Percentiles rank a stretch among this genome's conserved stretches.
Evolutionary conservation across 2,113 vertebrate genomes (phyloP).

Genomic region (Blennius ocellaris): DNA sequence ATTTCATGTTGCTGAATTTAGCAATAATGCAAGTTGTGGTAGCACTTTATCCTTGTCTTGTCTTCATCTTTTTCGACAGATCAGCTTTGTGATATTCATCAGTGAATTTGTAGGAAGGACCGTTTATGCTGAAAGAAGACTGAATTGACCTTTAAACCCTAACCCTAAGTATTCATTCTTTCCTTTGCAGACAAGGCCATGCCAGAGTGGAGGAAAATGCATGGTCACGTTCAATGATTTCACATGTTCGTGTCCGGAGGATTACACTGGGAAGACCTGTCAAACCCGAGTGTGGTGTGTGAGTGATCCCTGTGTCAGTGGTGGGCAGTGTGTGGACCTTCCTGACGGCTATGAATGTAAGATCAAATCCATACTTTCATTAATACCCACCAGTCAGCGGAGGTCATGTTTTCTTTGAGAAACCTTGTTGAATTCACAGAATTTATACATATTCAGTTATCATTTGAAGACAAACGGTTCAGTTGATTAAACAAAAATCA

Average conservation of each 20-base stretch:
- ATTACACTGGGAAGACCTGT: slow-evolving; percentile 90
- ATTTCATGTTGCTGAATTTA: too few relatives aligned
- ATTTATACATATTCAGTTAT: too few relatives aligned
- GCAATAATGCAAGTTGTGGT: too few relatives aligned
- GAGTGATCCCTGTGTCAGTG: slow-evolving; percentile 84
- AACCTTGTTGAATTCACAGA: too few relatives aligned
- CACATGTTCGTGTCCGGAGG: slow-evolving; percentile 85
- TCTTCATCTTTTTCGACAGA: too few relatives aligned
- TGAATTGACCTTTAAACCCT: too few relatives aligned
- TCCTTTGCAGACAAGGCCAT: slow-evolving; percentile 84
- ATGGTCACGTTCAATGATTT: slow-evolving; percentile 94
- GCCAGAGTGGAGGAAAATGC: slow-evolving; percentile 90
- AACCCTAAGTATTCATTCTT: slow-evolving; percentile 4
- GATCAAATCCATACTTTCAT: slow-evolving; percentile 31
- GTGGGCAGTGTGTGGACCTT: slow-evolving; percentile 87
- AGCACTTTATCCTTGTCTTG: too few relatives aligned
- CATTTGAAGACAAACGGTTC: too few relatives aligned
- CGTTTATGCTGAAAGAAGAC: too few relatives aligned
- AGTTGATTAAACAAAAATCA: too few relatives aligned
- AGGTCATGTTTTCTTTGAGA: not conserved
- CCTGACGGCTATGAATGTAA: slow-evolving; percentile 92
- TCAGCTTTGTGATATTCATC: too few relatives aligned
- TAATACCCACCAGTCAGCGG: not conserved
- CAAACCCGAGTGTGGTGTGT: slow-evolving; percentile 90
- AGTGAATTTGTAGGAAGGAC: too few relatives aligned